Conservation (phyloP, 2,113 vertebrate species). For the Catharus minimus region DNA sequence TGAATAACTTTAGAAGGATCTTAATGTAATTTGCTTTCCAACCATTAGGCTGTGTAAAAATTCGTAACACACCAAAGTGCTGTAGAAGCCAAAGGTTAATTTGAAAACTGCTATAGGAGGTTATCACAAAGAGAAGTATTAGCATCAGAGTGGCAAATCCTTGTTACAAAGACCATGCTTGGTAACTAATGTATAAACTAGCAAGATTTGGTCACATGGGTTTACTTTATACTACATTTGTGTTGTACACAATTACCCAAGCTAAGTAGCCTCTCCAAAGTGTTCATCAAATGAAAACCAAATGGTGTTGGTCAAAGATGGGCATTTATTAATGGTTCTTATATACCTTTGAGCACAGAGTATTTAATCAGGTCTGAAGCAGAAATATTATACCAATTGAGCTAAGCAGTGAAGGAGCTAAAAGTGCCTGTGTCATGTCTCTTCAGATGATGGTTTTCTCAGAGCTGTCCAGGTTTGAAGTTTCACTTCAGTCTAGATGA, state of each 20-base stretch:
- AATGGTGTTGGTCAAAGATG: not conserved
- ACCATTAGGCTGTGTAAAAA: not conserved
- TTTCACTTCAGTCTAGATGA: not conserved
- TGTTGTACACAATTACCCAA: not conserved
- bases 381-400: not conserved
- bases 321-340: not conserved
- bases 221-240: not conserved
- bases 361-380: not conserved
- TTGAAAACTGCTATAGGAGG: not conserved
- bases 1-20: not conserved
- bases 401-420: not conserved
- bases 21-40: not conserved
- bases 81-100: not conserved
- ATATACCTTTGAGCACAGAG: not conserved
- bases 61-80: not conserved
- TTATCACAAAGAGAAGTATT: not conserved
- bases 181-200: not conserved
- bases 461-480: not conserved
- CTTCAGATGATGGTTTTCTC: not conserved
- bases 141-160: not conserved
- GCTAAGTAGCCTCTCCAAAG: not conserved
- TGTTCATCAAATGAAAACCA: not conserved
- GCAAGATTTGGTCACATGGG: not conserved
- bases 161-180: not conserved
- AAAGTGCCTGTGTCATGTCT: not conserved